A percentile compares a stretch with the other conserved stretches of the same genome.
These are phyloP conservation scores for Eulemur mongoz DNA, from an alignment of 2,797 vertebrate genomes.

Conservation along the genomic window DNA sequence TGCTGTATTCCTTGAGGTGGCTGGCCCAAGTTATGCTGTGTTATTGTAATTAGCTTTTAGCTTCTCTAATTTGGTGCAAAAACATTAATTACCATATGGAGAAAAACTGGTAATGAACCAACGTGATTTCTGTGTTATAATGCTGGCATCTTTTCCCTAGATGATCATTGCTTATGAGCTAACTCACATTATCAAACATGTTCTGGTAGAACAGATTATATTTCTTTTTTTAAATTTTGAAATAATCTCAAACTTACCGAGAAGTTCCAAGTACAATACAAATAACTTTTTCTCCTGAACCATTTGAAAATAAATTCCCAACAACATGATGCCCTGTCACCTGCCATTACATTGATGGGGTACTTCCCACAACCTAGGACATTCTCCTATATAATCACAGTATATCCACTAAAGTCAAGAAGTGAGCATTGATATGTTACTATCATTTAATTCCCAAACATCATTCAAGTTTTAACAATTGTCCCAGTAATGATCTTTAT, in stretches of 20 bases:
- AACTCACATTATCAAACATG: background rate
- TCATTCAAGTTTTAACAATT: background rate
- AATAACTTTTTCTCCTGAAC: background rate
- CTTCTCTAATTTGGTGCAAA: background rate
- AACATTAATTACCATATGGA: background rate
- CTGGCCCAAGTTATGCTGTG: background rate
- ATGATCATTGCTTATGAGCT: background rate
- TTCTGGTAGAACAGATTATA: background rate
- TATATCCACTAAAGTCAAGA: background rate
- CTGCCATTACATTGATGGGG: background rate
- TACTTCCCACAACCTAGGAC: background rate
- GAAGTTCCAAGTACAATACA: background rate
- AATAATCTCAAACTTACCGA: background rate
- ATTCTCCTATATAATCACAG: background rate
- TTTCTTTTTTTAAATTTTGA: background rate
- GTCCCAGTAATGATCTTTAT: background rate
- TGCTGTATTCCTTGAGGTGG: background rate
- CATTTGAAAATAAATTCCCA: background rate
- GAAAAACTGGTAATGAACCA: background rate
- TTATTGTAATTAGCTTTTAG: background rate
- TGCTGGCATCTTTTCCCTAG: background rate
- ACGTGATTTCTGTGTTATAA: background rate
- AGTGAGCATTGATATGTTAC: background rate
- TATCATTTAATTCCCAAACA: background rate
- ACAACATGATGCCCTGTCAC: background rate